These are phyloP conservation scores for Tadarida brasiliensis DNA, from an alignment of 2,797 vertebrate species.

Conservation along the genomic window DNA sequence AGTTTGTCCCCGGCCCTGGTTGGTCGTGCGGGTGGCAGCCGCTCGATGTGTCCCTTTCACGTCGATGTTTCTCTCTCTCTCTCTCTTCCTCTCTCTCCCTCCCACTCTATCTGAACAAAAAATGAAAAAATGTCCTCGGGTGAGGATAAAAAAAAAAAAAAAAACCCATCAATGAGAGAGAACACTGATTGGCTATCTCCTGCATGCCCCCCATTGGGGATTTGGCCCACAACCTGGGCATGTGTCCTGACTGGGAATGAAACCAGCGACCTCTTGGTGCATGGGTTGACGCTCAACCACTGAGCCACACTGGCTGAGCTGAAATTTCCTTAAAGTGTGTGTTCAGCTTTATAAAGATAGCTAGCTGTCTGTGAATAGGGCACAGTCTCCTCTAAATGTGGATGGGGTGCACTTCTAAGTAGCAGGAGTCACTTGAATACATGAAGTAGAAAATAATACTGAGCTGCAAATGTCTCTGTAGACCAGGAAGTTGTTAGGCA, in stretches of 20 bases:
- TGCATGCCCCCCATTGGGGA: background rate
- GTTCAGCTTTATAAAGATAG: background rate
- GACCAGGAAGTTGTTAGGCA: background rate
- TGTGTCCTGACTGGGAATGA: background rate
- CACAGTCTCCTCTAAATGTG: background rate
- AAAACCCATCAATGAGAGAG: no score
- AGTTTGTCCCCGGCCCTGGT: no score
- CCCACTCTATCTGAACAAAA: no score
- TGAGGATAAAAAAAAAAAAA: no score
- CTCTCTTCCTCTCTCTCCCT: no score
- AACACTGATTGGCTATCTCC: background rate
- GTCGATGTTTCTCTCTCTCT: no score
- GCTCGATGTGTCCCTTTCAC: no score
- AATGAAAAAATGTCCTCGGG: no score
- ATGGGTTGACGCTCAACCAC: background rate
- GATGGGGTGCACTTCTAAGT: background rate
- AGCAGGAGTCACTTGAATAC: background rate
- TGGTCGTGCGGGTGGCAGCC: no score
- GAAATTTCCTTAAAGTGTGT: background rate
- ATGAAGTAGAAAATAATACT: slow-evolving; percentile 32
- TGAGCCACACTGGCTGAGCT: background rate
- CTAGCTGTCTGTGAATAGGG: background rate
- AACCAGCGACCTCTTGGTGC: no score
- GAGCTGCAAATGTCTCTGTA: background rate
- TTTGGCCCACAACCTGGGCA: background rate